Conservation (phyloP, 2,888 invertebrate genomes). For the Crioceris asparagi region DNA sequence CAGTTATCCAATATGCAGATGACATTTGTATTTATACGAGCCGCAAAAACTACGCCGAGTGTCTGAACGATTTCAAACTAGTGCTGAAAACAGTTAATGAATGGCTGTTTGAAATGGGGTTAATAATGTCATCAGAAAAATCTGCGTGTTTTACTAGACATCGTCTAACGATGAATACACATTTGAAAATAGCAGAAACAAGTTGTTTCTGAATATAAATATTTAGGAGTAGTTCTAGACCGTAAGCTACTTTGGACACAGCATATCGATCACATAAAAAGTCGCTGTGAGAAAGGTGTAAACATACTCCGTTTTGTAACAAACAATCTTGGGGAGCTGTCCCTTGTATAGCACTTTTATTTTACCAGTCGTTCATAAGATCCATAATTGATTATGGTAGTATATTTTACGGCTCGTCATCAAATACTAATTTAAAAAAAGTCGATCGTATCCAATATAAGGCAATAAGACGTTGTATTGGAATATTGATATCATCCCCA, state of each 20-base stretch:
- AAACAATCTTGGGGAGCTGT: conserved; percentile 5
- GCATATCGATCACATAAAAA: conserved; percentile 3
- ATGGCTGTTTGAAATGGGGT: no score
- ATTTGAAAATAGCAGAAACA: no score
- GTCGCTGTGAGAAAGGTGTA: background rate
- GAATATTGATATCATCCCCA: conserved; percentile 7
- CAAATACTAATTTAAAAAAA: conserved; percentile 2
- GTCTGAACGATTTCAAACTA: no score
- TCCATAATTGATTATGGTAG: conserved; percentile 6
- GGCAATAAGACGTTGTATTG: conserved; percentile 4
- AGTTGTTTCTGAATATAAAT: no score
- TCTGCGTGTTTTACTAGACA: no score
- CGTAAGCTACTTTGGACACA: conserved; percentile 5
- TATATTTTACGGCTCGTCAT: conserved; percentile 4
- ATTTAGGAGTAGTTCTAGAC: conserved; percentile 3
- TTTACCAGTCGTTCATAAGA: conserved; percentile 3
- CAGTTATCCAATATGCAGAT: no score
- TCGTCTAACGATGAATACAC: no score
- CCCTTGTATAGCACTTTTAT: conserved; percentile 4
- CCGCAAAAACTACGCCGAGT: no score
- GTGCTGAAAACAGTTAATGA: no score
- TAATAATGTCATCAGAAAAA: no score
- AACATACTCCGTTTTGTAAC: conserved; percentile 2
- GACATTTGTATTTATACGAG: no score
- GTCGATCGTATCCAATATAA: conserved; percentile 4